A percentile compares a stretch with the other conserved stretches of the same genome.
Conservation (phyloP, 2,113 vertebrate genomes). For the Hydrochoerus hydrochaeris region DNA sequence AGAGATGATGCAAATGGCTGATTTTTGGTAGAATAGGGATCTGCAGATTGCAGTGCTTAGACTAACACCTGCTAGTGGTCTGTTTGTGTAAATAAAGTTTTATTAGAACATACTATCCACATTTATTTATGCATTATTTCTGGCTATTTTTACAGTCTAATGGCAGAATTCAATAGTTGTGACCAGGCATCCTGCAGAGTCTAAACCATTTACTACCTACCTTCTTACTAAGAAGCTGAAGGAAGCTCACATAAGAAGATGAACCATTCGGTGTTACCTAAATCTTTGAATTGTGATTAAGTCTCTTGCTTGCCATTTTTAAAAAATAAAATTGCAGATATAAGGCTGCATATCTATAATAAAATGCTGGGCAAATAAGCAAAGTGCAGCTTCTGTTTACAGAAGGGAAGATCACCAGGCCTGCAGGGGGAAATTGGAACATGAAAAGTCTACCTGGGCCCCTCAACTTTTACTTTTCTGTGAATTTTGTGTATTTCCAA, state of each 20-base stretch:
- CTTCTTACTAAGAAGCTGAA: not conserved
- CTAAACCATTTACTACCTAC: not conserved
- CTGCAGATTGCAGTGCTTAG: not conserved
- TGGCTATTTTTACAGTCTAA: not conserved
- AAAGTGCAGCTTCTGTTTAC: not conserved
- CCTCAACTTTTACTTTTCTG: not conserved
- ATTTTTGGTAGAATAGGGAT: not conserved
- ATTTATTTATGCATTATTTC: not conserved
- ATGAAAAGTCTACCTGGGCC: too few relatives aligned
- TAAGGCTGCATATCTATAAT: fast-evolving
- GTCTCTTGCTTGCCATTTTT: not conserved
- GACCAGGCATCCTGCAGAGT: fast-evolving
- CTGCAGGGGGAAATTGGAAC: not conserved
- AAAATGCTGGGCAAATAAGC: not conserved
- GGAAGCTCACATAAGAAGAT: not conserved
- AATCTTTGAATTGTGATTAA: not conserved
- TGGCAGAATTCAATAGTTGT: not conserved
- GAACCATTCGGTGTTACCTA: not conserved
- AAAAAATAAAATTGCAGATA: not conserved
- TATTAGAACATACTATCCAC: not conserved
- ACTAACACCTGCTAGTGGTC: not conserved
- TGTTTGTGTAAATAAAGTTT: slow-evolving; percentile 24
- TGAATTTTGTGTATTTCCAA: not conserved
- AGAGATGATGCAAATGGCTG: not conserved
- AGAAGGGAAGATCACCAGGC: fast-evolving